Percentiles rank a stretch among this genome's conserved stretches.
Evolutionary conservation across 2,113 vertebrate species (phyloP).

Genomic region (Sterna hirundo): DNA sequence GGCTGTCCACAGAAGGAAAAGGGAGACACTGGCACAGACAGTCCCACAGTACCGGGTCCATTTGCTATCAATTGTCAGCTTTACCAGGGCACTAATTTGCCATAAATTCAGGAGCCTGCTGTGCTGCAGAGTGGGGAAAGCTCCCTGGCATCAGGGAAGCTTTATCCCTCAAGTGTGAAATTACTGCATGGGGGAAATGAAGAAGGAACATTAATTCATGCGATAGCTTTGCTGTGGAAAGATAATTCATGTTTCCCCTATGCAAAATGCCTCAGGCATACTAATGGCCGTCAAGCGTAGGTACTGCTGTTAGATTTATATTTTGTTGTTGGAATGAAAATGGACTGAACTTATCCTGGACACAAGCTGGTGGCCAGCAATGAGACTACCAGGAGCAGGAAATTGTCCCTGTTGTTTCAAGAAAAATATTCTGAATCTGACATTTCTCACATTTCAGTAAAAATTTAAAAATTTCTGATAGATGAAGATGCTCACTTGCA

Average conservation of each 20-base stretch:
- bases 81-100: not conserved
- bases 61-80: not conserved
- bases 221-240: not conserved
- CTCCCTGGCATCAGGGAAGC: not conserved
- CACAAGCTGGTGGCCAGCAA: not conserved
- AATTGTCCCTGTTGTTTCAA: not conserved
- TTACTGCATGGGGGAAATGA: not conserved
- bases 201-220: not conserved
- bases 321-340: not conserved
- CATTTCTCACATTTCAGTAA: not conserved
- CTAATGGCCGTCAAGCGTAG: not conserved
- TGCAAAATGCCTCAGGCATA: not conserved
- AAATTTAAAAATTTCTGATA: not conserved
- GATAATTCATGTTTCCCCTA: not conserved
- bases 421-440: not conserved
- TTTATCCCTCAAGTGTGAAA: conserved; percentile 25
- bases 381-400: not conserved
- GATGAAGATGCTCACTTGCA: not conserved
- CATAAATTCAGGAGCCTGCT: not conserved
- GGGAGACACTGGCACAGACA: not conserved
- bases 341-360: not conserved
- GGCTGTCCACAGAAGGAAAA: not conserved
- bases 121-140: not conserved
- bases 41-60: not conserved
- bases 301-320: not conserved